Conservation (phyloP, 2,113 vertebrate species). For the Ardeotis arabs region DNA sequence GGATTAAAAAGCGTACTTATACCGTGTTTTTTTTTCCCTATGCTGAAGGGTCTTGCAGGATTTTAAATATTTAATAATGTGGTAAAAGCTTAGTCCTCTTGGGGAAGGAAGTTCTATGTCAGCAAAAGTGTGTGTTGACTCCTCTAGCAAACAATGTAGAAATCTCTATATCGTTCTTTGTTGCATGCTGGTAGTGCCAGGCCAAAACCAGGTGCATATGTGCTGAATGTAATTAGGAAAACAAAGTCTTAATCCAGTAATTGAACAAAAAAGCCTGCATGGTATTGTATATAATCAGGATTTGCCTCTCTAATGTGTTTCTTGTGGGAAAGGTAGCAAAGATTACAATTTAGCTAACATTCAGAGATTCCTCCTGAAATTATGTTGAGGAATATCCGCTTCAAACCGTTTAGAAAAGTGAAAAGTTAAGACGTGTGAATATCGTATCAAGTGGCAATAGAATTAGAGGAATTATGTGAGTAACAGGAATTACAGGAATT, state of each 20-base stretch:
- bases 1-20: background rate
- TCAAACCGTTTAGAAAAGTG: background rate
- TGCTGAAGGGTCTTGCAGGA: background rate
- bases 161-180: background rate
- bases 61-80: constrained; percentile 35
- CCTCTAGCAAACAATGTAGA: background rate
- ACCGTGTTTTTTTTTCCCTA: background rate
- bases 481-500: background rate
- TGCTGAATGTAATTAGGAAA: background rate
- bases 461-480: background rate
- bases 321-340: background rate
- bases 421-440: background rate
- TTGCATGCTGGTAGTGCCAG: background rate
- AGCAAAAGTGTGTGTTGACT: background rate
- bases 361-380: background rate
- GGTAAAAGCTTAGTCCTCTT: background rate
- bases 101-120: background rate
- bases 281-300: background rate
- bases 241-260: background rate
- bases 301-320: background rate
- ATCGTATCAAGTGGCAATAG: background rate
- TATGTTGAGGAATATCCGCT: background rate
- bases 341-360: background rate
- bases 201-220: background rate
- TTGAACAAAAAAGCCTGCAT: background rate